Evolutionary conservation across 2,113 vertebrate genomes (phyloP).

Genomic region (Tachysurus vachellii): DNA sequence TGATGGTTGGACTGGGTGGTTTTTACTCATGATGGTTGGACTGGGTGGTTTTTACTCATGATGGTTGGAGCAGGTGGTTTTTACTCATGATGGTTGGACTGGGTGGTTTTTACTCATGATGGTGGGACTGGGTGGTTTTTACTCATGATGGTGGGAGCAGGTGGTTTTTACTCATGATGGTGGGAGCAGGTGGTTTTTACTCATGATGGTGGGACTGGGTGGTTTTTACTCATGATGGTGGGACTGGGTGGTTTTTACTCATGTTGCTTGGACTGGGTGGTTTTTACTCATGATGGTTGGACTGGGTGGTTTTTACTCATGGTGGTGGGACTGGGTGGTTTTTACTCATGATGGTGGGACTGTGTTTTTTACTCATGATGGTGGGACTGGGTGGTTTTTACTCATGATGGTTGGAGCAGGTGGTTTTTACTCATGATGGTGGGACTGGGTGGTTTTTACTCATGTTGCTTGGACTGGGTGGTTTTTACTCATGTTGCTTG

Average conservation of each 20-base stretch:
- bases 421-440: not conserved
- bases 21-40: not conserved
- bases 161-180: not conserved
- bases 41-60: not conserved
- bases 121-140: not conserved
- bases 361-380: not conserved
- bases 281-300: not conserved
- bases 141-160: not conserved
- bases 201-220: not conserved
- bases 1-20: not conserved
- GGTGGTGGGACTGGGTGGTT: not conserved
- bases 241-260: not conserved
- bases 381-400: not conserved
- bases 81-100: not conserved
- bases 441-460: not conserved
- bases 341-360: not conserved
- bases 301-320: not conserved
- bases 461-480: not conserved
- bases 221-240: not conserved
- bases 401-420: not conserved
- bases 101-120: not conserved
- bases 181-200: not conserved
- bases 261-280: not conserved
- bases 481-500: not conserved
- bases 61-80: not conserved